phyloP scores from a whole-genome alignment of 2,888 invertebrate genomes.

The Lasioglossum vierecki region DNA sequence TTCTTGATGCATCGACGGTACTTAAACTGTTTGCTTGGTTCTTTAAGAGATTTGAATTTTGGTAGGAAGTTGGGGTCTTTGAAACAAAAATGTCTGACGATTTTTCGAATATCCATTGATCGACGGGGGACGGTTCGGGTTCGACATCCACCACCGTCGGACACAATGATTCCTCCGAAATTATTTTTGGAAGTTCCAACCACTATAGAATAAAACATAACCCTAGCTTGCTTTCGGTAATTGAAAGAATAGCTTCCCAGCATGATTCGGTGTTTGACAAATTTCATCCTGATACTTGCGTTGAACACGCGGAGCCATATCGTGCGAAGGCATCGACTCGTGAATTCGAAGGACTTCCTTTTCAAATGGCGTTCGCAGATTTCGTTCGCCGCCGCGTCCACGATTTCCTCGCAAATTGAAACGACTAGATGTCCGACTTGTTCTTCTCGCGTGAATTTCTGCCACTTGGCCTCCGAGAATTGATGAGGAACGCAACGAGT shows the following conservation, averaged over 20 bases:
- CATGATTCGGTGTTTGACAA: neutral
- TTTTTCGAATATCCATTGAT: constrained; percentile 28
- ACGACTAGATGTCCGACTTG: constrained; percentile 40
- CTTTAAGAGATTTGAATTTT: neutral
- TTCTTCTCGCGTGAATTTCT: constrained; percentile 57
- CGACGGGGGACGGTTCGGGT: constrained; percentile 2
- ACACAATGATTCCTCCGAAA: neutral
- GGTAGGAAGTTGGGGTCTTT: neutral
- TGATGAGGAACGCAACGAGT: constrained; percentile 33
- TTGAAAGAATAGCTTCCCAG: neutral
- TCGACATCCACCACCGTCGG: constrained; percentile 6
- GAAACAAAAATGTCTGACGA: neutral
- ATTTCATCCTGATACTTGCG: constrained; percentile 33
- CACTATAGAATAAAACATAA: constrained; percentile 2
- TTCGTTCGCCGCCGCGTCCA: constrained; percentile 40
- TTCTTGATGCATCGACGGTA: neutral
- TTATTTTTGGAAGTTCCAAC: constrained; percentile 18
- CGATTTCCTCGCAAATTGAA: constrained; percentile 65
- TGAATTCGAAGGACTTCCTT: constrained; percentile 53
- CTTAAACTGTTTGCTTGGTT: neutral
- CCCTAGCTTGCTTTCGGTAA: neutral
- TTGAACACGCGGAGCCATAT: constrained; percentile 53
- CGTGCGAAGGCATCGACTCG: constrained; percentile 46
- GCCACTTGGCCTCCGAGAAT: constrained; percentile 56
- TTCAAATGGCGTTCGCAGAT: constrained; percentile 36